These are phyloP conservation scores for Galaxea fascicularis DNA, from an alignment of 92 coral and sea anemone genomes.

Conservation along the genomic window DNA sequence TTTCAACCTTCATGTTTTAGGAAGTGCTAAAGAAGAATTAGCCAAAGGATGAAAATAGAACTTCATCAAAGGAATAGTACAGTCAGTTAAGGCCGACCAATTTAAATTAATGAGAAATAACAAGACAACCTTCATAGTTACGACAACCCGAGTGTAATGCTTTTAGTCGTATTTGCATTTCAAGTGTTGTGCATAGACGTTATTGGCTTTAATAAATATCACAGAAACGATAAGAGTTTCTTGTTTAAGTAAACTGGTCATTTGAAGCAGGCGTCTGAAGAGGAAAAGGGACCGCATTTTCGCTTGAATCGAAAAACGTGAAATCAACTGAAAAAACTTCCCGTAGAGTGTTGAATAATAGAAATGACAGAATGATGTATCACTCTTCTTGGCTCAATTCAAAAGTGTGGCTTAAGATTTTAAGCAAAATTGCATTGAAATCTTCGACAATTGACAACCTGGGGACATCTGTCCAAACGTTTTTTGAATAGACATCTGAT, in stretches of 20 bases:
- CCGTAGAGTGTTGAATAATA: not conserved
- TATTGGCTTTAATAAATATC: constrained; percentile 29
- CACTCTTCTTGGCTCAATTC: not conserved
- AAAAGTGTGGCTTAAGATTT: not conserved
- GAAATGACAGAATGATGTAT: not conserved
- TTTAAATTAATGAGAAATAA: not conserved
- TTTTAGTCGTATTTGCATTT: constrained; percentile 27
- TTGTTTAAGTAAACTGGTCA: constrained; percentile 20
- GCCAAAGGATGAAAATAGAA: too few species aligned
- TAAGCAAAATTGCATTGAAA: not conserved
- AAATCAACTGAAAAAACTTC: too few species aligned
- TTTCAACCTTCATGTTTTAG: too few species aligned
- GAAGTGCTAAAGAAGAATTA: too few species aligned
- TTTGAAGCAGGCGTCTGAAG: not conserved
- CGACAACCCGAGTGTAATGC: not conserved
- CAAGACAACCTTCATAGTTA: not conserved
- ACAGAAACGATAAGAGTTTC: not conserved
- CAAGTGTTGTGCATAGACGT: not conserved
- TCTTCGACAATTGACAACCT: not conserved
- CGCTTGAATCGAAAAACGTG: not conserved
- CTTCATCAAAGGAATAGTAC: too few species aligned
- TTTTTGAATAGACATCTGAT: constrained; percentile 24
- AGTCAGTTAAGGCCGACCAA: not conserved
- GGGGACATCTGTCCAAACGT: not conserved
- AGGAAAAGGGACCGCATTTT: not conserved